These are phyloP conservation scores for Haplotaxodon microlepis DNA, from an alignment of 2,113 vertebrate genomes.

Conservation along the genomic window DNA sequence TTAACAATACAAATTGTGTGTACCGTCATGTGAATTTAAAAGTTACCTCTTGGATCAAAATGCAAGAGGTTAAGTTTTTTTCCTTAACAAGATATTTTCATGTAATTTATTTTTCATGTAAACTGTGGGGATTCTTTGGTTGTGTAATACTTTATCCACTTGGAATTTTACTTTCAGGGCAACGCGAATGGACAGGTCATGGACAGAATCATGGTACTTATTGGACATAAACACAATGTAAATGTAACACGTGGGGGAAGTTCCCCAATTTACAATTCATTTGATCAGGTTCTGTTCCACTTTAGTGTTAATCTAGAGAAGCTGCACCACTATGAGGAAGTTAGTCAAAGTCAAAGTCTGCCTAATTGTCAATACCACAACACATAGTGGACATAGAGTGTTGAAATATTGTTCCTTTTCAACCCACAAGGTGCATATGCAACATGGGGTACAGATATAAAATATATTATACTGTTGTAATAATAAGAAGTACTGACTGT, in stretches of 20 bases:
- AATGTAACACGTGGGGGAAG: background rate
- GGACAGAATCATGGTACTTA: background rate
- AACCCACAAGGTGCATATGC: background rate
- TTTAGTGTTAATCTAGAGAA: background rate
- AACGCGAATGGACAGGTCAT: fast-evolving
- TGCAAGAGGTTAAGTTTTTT: background rate
- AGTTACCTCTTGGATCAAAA: background rate
- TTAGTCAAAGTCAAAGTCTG: background rate
- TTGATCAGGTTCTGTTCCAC: background rate
- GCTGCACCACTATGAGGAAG: background rate
- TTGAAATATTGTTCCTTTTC: background rate
- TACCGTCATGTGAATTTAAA: background rate
- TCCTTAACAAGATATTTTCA: background rate
- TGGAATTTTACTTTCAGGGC: background rate
- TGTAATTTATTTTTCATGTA: background rate
- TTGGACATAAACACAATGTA: background rate
- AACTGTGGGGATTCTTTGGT: background rate
- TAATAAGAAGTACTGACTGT: background rate
- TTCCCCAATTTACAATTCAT: background rate
- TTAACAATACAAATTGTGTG: fast-evolving
- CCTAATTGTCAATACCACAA: fast-evolving
- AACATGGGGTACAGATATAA: fast-evolving
- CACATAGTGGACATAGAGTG: background rate
- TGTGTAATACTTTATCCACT: background rate
- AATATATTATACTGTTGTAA: background rate